Evolutionary conservation across 2,797 vertebrate genomes (phyloP).

Genomic region (Onychomys arenicola): DNA sequence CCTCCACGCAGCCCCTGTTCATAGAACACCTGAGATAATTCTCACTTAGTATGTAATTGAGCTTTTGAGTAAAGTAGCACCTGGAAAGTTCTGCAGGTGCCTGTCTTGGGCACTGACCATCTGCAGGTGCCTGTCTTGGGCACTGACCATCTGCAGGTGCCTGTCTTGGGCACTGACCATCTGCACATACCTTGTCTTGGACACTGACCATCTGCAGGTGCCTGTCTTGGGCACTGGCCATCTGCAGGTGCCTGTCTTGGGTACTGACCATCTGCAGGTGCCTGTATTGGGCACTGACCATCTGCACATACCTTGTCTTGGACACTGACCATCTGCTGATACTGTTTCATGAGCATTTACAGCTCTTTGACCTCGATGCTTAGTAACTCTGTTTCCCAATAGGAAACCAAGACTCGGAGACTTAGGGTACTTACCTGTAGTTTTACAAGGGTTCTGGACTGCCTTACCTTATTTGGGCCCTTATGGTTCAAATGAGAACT

Average conservation of each 20-base stretch:
- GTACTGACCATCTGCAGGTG: accelerated
- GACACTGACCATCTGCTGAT: not conserved
- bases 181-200: too few relatives aligned
- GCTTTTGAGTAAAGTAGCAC: not conserved
- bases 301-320: accelerated
- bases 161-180: not conserved
- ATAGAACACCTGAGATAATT: not conserved
- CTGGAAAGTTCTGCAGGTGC: not conserved
- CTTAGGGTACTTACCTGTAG: accelerated
- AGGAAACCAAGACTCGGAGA: not conserved
- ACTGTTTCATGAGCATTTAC: not conserved
- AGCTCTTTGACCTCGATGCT: accelerated
- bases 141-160: accelerated
- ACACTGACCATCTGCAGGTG: not conserved
- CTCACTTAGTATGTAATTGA: not conserved
- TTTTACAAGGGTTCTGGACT: not conserved
- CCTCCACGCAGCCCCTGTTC: not conserved
- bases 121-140: accelerated
- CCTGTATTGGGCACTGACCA: accelerated
- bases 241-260: accelerated
- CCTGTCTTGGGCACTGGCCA: accelerated
- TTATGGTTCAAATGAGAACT: not conserved
- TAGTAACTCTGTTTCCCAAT: not conserved
- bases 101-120: not conserved
- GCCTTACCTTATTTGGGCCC: not conserved